A percentile compares a stretch with the other conserved stretches of the same genome.
These are phyloP conservation scores for Hyperoodon ampullatus DNA, from an alignment of 2,113 vertebrate genomes.

Conservation along the genomic window DNA sequence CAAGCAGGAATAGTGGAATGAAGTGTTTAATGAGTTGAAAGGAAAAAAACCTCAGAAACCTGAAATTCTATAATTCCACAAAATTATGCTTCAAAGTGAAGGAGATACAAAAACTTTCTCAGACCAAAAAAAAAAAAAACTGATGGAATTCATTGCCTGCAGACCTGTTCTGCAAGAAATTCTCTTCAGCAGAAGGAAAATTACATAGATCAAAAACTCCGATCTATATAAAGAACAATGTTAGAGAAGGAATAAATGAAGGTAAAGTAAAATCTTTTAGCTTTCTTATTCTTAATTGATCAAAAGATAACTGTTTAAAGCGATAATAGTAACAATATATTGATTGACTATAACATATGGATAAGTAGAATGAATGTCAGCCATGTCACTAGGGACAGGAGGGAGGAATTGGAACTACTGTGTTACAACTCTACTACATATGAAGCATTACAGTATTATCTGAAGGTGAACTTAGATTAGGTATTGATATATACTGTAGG, in stretches of 20 bases:
- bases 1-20: neutral
- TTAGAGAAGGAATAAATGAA: slow-evolving; percentile 38
- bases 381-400: neutral
- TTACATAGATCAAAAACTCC: neutral
- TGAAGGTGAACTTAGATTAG: slow-evolving; percentile 1
- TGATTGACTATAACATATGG: neutral
- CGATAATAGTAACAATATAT: neutral
- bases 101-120: neutral
- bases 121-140: neutral
- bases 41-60: neutral
- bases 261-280: neutral
- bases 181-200: slow-evolving; percentile 33
- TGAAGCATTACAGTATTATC: neutral
- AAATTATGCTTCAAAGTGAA: slow-evolving; percentile 23
- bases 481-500: slow-evolving; percentile 5
- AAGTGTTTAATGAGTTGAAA: slow-evolving; percentile 9
- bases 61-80: slow-evolving; percentile 16
- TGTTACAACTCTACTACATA: neutral
- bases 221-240: neutral
- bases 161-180: neutral
- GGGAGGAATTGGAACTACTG: neutral
- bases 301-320: slow-evolving; percentile 22
- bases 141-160: neutral
- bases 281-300: neutral
- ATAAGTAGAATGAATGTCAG: slow-evolving; percentile 6